A percentile compares a stretch with the other conserved stretches of the same genome.
Conservation (phyloP, 2,797 vertebrate genomes). For the Sebastes itinus region DNA sequence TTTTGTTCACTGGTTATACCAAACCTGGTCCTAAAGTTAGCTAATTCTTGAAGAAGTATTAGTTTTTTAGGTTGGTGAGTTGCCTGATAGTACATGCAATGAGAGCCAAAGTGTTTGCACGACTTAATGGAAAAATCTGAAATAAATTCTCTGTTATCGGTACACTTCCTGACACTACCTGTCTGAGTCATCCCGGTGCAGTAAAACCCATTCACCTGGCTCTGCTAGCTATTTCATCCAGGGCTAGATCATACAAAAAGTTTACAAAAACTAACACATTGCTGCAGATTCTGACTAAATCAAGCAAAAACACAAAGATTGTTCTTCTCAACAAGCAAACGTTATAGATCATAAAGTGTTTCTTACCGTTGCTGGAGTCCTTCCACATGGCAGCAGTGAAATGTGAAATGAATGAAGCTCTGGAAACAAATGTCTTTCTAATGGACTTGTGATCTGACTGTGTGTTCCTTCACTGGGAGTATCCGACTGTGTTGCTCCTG, state of each 20-base stretch:
- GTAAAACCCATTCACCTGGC: not conserved
- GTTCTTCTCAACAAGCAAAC: not conserved
- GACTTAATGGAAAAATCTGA: not conserved
- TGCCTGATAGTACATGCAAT: not conserved
- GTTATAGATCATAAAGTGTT: not conserved
- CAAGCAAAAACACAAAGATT: not conserved
- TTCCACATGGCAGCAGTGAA: slow-evolving; percentile 76
- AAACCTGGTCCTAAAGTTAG: not conserved
- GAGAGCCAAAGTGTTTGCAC: not conserved
- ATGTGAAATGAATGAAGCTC: slow-evolving; percentile 4
- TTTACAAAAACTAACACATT: not conserved
- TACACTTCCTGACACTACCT: not conserved
- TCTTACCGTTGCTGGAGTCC: slow-evolving; percentile 76
- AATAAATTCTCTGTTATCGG: not conserved
- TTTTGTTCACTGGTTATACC: not conserved
- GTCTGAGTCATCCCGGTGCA: not conserved
- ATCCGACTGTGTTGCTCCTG: slow-evolving; percentile 33
- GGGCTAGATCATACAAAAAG: not conserved
- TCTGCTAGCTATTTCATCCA: not conserved
- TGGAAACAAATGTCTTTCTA: not conserved
- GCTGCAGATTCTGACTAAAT: not conserved
- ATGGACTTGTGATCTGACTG: slow-evolving; percentile 3
- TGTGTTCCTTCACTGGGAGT: slow-evolving; percentile 30
- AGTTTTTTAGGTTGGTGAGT: not conserved
- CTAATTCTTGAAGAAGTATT: not conserved